Percentiles rank a stretch among this genome's conserved stretches.
Conservation (phyloP, 1,140 invertebrate genomes). For the Drosophila bipectinata region DNA sequence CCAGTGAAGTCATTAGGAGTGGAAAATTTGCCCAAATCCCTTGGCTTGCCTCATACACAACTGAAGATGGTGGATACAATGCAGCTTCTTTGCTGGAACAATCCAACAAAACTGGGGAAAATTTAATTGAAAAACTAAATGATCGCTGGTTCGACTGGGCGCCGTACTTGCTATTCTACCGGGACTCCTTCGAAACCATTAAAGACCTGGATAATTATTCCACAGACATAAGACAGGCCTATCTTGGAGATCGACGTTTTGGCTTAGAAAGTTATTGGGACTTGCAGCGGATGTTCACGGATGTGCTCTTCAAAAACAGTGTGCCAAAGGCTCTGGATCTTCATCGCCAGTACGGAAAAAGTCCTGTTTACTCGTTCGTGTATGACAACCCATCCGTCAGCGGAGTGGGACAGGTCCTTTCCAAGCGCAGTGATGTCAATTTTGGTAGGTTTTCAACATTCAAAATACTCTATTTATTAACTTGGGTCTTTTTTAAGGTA, state of each 20-base stretch:
- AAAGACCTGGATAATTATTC: conserved; percentile 42
- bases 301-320: conserved; percentile 58
- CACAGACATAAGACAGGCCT: conserved; percentile 26
- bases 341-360: conserved; percentile 30
- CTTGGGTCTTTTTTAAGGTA: conserved; percentile 7
- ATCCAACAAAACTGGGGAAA: conserved; percentile 8
- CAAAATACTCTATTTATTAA: not conserved
- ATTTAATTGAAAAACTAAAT: conserved; percentile 35
- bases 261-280: conserved; percentile 51
- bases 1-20: conserved; percentile 84
- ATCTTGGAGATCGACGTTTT: conserved; percentile 46
- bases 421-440: conserved; percentile 46
- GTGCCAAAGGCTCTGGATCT: conserved; percentile 35
- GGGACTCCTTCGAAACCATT: conserved; percentile 22
- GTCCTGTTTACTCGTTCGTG: conserved; percentile 53
- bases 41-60: conserved; percentile 84
- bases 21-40: conserved; percentile 85
- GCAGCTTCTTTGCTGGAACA: conserved; percentile 68
- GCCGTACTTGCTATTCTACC: conserved; percentile 54
- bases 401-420: conserved; percentile 30
- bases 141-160: conserved; percentile 56
- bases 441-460: conserved; percentile 25
- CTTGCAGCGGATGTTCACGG: conserved; percentile 57
- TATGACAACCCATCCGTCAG: conserved; percentile 55
- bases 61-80: conserved; percentile 85